Conservation (phyloP, 1,140 invertebrate species). For the Pseudomyrmex pallidus region DNA sequence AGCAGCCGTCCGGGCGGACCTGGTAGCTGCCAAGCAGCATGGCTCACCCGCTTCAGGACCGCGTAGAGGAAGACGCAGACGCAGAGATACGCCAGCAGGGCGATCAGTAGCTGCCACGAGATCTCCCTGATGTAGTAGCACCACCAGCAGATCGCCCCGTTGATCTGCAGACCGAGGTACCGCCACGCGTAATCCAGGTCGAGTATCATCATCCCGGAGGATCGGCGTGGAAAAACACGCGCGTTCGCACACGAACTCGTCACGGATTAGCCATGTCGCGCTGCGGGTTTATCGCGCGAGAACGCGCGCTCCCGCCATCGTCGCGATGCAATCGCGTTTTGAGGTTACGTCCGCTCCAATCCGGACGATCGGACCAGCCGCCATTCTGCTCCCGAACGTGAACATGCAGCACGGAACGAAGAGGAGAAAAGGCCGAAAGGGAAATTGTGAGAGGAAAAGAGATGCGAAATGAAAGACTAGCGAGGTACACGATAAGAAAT, state of each 20-base stretch:
- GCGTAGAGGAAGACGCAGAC: conserved; percentile 81
- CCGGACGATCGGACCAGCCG: conserved; percentile 44
- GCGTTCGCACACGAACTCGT: conserved; percentile 12
- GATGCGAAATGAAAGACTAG: background rate
- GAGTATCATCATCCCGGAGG: conserved; percentile 56
- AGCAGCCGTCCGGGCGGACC: conserved; percentile 87
- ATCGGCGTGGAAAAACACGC: background rate
- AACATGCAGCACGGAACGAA: background rate
- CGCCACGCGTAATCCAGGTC: conserved; percentile 60
- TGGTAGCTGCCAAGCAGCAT: conserved; percentile 82
- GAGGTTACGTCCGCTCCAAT: conserved; percentile 34
- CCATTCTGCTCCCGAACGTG: conserved; percentile 29
- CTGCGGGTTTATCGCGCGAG: conserved; percentile 6
- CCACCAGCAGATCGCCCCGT: conserved; percentile 80
- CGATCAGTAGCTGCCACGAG: conserved; percentile 81
- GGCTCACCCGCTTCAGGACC: conserved; percentile 79
- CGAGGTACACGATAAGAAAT: background rate
- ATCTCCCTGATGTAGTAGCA: conserved; percentile 82
- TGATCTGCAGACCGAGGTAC: conserved; percentile 70
- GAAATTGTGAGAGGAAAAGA: background rate
- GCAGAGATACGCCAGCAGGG: conserved; percentile 78
- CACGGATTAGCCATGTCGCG: conserved; percentile 55
- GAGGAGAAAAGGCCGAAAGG: background rate
- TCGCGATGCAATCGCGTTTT: background rate
- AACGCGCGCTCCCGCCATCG: conserved; percentile 7